Base-by-base conservation (phyloP, 2,888 invertebrate genomes). In the Geotrupes spiniger region DNA sequence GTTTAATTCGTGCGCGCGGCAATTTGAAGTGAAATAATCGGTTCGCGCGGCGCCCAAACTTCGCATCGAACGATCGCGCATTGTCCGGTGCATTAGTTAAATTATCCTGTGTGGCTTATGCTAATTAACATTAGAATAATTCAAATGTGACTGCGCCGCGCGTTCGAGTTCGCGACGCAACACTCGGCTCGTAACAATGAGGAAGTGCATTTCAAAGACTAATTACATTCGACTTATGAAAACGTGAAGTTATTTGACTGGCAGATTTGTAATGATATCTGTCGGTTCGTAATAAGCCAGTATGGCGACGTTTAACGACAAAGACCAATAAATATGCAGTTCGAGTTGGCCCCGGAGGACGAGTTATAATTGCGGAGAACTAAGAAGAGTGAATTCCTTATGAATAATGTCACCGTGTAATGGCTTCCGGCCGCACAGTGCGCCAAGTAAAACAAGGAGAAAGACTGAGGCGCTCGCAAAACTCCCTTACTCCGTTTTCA, bases 381-480 rank as follows among this genome's bases (percentile, higher is more conserved):
- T n/a, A n/a, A n/a, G n/a, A n/a, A n/a, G n/a, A n/a, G n/a, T n/a
- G n/a, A 6, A 21, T 21, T 21, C 21, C 21, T 3, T 21, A 21
- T 61, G 46, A 60, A 65, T 64, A 68, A 75, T 75, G 71, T 75
- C 76, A 79, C 74, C 78, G 80, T 81, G 81, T 80, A 71, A 84
- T 85, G 84, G 84, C 77, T 62, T 75, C 75, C 50, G 76, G 77
- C 66, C 79, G 80, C 65, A 85, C 84, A 59, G 85, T 86, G 63
- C 80, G 85, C 63, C 84, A 83, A 78, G 81, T 86, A 60, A 86
- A 85, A 74, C 81, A 84, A 66, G 79, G 79, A 64, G 83, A 82
- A 74, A 74, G 75, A 56, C 67, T 76, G 48, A 68, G 77, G 51
- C 39, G 61, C 14, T 61, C 61, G 12, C 61, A 62, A 51, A 61